Base-by-base conservation (phyloP, 2,113 vertebrate species). In the Ceyx cyanopectus region DNA sequence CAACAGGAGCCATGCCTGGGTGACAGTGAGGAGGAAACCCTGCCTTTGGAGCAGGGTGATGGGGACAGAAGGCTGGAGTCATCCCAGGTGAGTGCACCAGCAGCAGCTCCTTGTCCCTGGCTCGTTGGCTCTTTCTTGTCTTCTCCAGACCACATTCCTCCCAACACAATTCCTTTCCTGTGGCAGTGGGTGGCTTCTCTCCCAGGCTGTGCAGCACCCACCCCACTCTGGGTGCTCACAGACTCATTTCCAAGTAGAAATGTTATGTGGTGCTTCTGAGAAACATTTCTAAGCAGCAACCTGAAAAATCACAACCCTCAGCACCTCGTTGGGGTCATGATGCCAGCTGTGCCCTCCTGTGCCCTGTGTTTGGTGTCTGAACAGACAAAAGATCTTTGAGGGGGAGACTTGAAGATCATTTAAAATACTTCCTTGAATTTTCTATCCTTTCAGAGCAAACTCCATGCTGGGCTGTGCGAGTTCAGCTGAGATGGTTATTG, bases 1-100 rank as follows among this genome's bases (percentile, higher is more conserved):
- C 4, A 5, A 41, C 32, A 2, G 0, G 0, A 18, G 15, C 67
- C 2, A 0, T 40, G 51, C 7, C 79, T 3, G 2, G 51, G 43
- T 32, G 37, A 30, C 11, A 14, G 5, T 5, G 1, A 23, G 21
- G 29, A 76, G 46, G 41, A 23, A 46, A 26, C 1, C 1, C 34
- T 1, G 37, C 27, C 67, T 63, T 29, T 3, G 5, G 14, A 32
- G 5, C 2, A 0, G 1, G 4, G 29, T 29, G 27, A 17, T 41
- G 65, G n/a, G 43, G 58, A 14, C 1, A 9, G 67, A 12, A 11
- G 21, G 2, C 10, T 0, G 1, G 63, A 30, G 30, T 2, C 12
- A 19, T 9, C 41, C 65, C 51, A 51, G 84, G 61, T 75, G 75
- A 66, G 69, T 32, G 57, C 22, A 41, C 34, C 0, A 1, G 65